Evolutionary conservation across 2,797 vertebrate species (phyloP), one percentile per base, ranked within the genome.

Genomic region (Buphagus erythrorhynchus): DNA sequence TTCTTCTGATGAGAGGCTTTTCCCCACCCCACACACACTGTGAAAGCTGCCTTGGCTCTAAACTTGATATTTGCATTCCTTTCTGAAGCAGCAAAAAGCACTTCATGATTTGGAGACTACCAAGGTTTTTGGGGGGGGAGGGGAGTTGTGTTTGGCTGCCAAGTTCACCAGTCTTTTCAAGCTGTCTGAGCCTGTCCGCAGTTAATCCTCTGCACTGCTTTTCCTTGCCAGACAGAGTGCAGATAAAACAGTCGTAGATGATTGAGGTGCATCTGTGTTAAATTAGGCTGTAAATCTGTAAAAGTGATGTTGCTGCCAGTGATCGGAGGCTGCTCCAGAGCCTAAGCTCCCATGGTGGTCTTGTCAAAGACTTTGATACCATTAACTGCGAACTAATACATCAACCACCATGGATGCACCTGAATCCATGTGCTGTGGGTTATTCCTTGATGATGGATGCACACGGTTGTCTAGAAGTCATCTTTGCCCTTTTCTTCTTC

Each of bases 1-100:
- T 61, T 76, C 42, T 54, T 66, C 43, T 73, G 16, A 5, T 35
- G 38, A 69, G 68, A 82, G 55, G 31, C 46, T 76, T 40, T 67
- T 62, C 51, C 22, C 35, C 0, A 1, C 25, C 33, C 4, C 24
- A 0, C 42, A 8, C 33, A 11, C 31, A 9, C 61, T 0, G 0
- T 31, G 54, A 38, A 45, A 66, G 17, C 51, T 45, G 13, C 29
- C 25, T 73, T 62, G 68, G 72, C 88, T 93, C 72, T 46, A 33
- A 82, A 36, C 63, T 55, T 46, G 22, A 21, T 89, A 29, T 25
- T 59, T 65, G 21, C 0, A 0, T 93, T 93, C 71, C 33, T 88
- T 82, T 73, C 31, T 82, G 59, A 76, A 79, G 51, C 31, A 90
- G 59, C 54, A 66, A 22, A 83, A 87, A 73, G 5, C n/a, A 26